These are phyloP conservation scores for Drosophila teissieri DNA, from an alignment of 1,140 invertebrate species.

Conservation along the genomic window DNA sequence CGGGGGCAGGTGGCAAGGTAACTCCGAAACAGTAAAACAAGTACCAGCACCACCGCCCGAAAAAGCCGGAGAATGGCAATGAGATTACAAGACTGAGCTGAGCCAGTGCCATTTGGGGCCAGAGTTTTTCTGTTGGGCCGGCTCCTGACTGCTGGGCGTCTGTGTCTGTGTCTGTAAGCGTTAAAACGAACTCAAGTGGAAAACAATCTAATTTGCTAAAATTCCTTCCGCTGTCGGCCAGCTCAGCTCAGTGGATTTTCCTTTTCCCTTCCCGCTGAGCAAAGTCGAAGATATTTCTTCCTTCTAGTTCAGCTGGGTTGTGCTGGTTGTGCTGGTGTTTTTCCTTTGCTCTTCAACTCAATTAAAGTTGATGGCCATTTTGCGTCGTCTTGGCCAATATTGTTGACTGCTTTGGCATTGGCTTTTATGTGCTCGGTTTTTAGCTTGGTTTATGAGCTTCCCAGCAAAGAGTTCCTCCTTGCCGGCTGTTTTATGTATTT, in stretches of 20 bases:
- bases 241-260: background rate
- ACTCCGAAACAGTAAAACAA: slow-evolving; percentile 29
- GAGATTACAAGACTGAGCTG: slow-evolving; percentile 49
- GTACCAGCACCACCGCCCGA: slow-evolving; percentile 4
- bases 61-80: slow-evolving; percentile 28
- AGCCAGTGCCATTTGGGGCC: slow-evolving; percentile 16
- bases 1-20: slow-evolving; percentile 17
- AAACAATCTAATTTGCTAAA: slow-evolving; percentile 84
- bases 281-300: slow-evolving; percentile 25
- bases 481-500: slow-evolving; percentile 59
- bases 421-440: slow-evolving; percentile 64
- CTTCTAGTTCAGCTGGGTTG: slow-evolving; percentile 5
- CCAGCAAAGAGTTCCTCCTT: slow-evolving; percentile 26
- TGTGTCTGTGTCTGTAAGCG: slow-evolving; percentile 46
- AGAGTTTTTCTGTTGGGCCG: background rate
- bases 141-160: slow-evolving; percentile 36
- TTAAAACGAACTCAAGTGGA: slow-evolving; percentile 84
- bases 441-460: slow-evolving; percentile 69
- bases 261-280: background rate
- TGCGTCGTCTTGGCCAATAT: slow-evolving; percentile 65
- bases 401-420: slow-evolving; percentile 58
- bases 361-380: slow-evolving; percentile 82
- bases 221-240: slow-evolving; percentile 70
- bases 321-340: slow-evolving; percentile 12
- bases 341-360: slow-evolving; percentile 75